phyloP scores from a whole-genome alignment of 2,113 vertebrate species.

The Corythornis cristatus region DNA sequence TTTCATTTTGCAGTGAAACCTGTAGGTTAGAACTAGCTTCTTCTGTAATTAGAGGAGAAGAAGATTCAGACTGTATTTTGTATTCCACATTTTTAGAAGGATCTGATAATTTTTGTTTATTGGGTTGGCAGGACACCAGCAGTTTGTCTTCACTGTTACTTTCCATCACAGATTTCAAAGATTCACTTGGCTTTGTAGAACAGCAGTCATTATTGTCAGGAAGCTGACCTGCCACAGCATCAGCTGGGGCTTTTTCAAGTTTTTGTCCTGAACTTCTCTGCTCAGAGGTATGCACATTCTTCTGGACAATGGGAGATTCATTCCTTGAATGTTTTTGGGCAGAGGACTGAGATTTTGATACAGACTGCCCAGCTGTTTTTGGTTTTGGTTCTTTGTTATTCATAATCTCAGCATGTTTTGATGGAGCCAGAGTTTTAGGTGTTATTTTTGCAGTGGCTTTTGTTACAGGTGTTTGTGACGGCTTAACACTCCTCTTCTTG shows the following conservation, averaged over 20 bases:
- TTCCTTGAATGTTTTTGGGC: slow-evolving; percentile 63
- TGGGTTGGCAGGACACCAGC: neutral
- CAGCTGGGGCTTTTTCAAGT: neutral
- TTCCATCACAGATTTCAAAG: neutral
- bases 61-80: neutral
- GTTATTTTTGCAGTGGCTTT: slow-evolving; percentile 79
- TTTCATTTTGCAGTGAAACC: slow-evolving; percentile 9
- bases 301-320: slow-evolving; percentile 64
- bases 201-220: slow-evolving; percentile 15
- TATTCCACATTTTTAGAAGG: slow-evolving; percentile 35
- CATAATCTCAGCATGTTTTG: slow-evolving; percentile 60
- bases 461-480: slow-evolving; percentile 50
- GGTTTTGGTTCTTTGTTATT: slow-evolving; percentile 74
- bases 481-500: slow-evolving; percentile 83
- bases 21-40: slow-evolving; percentile 20
- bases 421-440: slow-evolving; percentile 63
- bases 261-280: slow-evolving; percentile 28
- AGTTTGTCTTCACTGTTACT: neutral
- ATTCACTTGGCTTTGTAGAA: slow-evolving; percentile 41
- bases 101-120: slow-evolving; percentile 29
- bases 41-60: neutral
- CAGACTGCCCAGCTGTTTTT: slow-evolving; percentile 60
- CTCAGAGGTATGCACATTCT: neutral
- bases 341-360: slow-evolving; percentile 60
- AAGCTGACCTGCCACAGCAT: neutral